Evolutionary conservation across 2,888 invertebrate species (phyloP).

Genomic region (Apantesis nais): DNA sequence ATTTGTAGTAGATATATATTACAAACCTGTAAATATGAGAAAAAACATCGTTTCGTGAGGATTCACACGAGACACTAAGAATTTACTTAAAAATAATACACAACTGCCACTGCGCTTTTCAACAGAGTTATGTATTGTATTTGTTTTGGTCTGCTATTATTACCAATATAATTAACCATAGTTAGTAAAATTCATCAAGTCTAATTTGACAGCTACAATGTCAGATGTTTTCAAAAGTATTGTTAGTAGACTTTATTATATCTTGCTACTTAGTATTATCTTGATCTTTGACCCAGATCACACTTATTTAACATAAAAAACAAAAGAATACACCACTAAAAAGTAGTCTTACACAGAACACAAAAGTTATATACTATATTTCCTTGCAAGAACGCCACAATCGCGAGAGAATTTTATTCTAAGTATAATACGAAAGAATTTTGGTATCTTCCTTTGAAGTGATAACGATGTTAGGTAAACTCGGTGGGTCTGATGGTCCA

Average conservation of each 20-base stretch:
- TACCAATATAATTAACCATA: not conserved
- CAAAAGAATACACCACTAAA: not conserved
- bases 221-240: not conserved
- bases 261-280: not conserved
- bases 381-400: not conserved
- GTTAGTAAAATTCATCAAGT: not conserved
- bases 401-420: not conserved
- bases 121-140: not conserved
- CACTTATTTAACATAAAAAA: not conserved
- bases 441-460: too few relatives aligned
- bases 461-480: too few relatives aligned
- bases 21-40: not conserved
- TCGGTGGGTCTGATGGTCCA: too few relatives aligned
- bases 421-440: too few relatives aligned
- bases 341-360: not conserved
- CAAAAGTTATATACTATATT: not conserved
- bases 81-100: too few relatives aligned
- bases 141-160: too few relatives aligned
- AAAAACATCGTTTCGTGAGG: not conserved
- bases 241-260: not conserved
- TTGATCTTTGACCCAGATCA: not conserved
- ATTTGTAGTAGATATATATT: not conserved
- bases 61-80: too few relatives aligned
- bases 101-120: not conserved
- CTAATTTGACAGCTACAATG: not conserved